Evolutionary conservation across 2,113 vertebrate species (phyloP).

Genomic region (Tetrax tetrax): DNA sequence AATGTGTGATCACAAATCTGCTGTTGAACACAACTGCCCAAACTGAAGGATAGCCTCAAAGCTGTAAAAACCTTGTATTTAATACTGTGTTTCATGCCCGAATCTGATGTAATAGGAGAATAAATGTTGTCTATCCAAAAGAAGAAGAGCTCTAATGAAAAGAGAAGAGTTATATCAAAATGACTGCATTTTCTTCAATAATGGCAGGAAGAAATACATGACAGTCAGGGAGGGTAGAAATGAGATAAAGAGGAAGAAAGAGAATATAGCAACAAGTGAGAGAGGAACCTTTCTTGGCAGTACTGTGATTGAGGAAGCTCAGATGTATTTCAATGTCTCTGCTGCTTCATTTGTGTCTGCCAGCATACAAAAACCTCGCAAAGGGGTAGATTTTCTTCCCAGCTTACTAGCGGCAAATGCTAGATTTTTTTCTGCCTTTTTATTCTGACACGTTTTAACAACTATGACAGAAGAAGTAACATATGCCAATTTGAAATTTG

Average conservation of each 20-base stretch:
- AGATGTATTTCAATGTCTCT: not conserved
- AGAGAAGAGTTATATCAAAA: not conserved
- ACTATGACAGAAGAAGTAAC: constrained; percentile 8
- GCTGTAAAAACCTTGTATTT: not conserved
- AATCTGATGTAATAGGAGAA: not conserved
- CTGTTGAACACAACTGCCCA: not conserved
- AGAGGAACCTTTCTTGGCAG: not conserved
- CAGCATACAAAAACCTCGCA: not conserved
- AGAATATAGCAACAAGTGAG: not conserved
- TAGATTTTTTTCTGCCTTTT: not conserved
- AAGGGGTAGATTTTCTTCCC: not conserved
- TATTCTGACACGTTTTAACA: not conserved
- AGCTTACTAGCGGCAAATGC: not conserved
- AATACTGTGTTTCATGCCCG: not conserved
- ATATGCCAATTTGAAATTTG: constrained; percentile 6
- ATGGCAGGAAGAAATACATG: not conserved
- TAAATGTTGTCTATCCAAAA: not conserved
- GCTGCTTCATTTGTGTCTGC: not conserved
- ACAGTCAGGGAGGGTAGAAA: not conserved
- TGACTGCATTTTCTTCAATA: not conserved
- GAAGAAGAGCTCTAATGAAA: not conserved
- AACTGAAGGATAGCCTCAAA: not conserved
- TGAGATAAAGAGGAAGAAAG: not conserved
- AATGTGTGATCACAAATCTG: not conserved
- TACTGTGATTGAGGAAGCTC: not conserved